Base-by-base conservation (phyloP, 1,140 invertebrate species). In the Hormaphis cornu region DNA sequence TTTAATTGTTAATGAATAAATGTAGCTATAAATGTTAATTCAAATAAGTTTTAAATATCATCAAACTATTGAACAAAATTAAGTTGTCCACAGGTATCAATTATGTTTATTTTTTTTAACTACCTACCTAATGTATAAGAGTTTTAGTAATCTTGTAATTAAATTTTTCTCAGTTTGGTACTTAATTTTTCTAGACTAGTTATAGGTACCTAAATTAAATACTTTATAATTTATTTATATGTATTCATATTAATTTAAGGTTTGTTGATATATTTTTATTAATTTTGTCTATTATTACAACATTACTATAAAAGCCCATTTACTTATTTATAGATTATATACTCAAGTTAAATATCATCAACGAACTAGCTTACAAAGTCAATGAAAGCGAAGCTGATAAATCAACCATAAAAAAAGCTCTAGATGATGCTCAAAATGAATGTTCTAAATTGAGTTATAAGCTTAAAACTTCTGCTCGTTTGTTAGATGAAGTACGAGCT, bases 401-500 rank as follows among this genome's bases (percentile, higher is more conserved):
- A 66, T 22, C 33, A 33, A 46, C 20, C 22, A 50, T 66, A 10
- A 66, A 66, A 9, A 33, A n/a, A 35, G 14, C 26, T 1, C 20
- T 66, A 35, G 28, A 66, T n/a, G 42, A 10, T 14, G 5, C 33
- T 16, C 42, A 48, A 8, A 44, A 50, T 16, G 61, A 66, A 48
- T 66, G 61, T 50, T 30, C 40, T 16, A 66, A 66, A 33, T 48
- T 66, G 7, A 30, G 44, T 20, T 50, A 48, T 48, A 66, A 66
- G 35, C 28, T 66, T 33, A 66, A 66, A 48, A 50, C 61, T 30
- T 66, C 61, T 22, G 61, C 61, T 4, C 61, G 61, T 16, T 33
- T 66, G 16, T 50, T 48, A 9, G 44, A 66, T 66, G 61, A 66
- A 66, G 18, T 46, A 22, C 18, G 24, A 48, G n/a, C 24, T n/a